phyloP scores from a whole-genome alignment of 2,888 invertebrate genomes.

The Amphiduros pacificus region DNA sequence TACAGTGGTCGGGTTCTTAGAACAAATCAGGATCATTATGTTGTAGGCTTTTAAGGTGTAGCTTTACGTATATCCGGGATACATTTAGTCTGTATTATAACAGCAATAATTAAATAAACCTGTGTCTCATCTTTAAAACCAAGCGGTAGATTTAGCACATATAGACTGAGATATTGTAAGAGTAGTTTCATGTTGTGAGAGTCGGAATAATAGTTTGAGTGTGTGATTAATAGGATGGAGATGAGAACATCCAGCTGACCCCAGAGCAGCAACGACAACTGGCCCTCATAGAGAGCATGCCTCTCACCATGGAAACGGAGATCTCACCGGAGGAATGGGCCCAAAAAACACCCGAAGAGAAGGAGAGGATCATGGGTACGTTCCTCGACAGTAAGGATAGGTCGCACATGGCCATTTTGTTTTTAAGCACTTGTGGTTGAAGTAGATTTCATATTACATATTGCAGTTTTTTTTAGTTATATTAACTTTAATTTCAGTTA shows the following conservation, averaged over 20 bases:
- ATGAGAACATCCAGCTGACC: slow-evolving; percentile 38
- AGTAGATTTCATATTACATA: too few relatives aligned
- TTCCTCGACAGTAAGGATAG: not conserved
- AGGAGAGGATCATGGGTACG: slow-evolving; percentile 39
- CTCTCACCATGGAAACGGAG: slow-evolving; percentile 48
- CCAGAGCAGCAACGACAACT: slow-evolving; percentile 58
- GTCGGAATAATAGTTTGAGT: not conserved
- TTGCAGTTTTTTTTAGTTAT: not conserved
- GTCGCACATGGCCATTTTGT: not conserved
- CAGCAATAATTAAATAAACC: too few relatives aligned
- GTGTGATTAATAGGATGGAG: not conserved
- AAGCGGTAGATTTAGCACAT: too few relatives aligned
- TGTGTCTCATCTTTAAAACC: too few relatives aligned
- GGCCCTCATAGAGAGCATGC: slow-evolving; percentile 59
- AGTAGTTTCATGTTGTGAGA: too few relatives aligned
- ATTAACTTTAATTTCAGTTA: not conserved
- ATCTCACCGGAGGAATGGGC: slow-evolving; percentile 40
- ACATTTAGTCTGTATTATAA: too few relatives aligned
- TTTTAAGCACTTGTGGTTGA: not conserved
- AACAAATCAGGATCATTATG: too few relatives aligned
- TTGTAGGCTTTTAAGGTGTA: too few relatives aligned
- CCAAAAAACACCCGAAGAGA: slow-evolving; percentile 41
- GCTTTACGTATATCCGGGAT: too few relatives aligned
- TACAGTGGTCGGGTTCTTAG: too few relatives aligned
- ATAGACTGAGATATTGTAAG: too few relatives aligned